These are phyloP conservation scores for Ceriagrion tenellum DNA, from an alignment of 2,888 invertebrate genomes.

Conservation along the genomic window DNA sequence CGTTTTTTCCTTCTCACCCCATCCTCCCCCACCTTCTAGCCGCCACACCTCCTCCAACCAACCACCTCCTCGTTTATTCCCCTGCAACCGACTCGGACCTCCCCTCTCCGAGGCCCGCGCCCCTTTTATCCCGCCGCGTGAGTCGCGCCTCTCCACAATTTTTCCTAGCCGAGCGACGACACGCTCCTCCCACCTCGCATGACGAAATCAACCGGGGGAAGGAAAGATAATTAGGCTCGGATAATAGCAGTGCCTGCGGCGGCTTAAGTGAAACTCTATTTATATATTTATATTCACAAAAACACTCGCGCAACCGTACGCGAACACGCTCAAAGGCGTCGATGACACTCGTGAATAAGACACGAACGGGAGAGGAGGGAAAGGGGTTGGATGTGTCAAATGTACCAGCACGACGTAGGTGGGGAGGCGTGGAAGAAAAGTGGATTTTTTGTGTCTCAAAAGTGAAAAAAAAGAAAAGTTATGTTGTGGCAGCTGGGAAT, in stretches of 20 bases:
- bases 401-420: too few species aligned
- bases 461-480: too few species aligned
- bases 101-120: background rate
- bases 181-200: background rate
- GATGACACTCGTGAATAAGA: too few species aligned
- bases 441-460: too few species aligned
- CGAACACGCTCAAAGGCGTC: too few species aligned
- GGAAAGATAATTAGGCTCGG: slow-evolving; percentile 48
- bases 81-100: background rate
- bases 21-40: too few species aligned
- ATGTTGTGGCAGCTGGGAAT: too few species aligned
- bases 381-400: too few species aligned
- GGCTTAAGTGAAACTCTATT: background rate
- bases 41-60: background rate
- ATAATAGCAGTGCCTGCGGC: background rate
- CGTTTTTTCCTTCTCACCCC: too few species aligned
- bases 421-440: too few species aligned
- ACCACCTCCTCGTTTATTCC: background rate
- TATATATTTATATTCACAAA: background rate
- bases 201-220: slow-evolving; percentile 46
- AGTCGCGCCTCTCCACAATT: slow-evolving; percentile 7
- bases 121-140: background rate
- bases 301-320: too few species aligned
- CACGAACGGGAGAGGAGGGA: too few species aligned
- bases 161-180: background rate